These are phyloP conservation scores for Glaucopsyche alexis DNA, from an alignment of 2,888 invertebrate species.

Conservation along the genomic window DNA sequence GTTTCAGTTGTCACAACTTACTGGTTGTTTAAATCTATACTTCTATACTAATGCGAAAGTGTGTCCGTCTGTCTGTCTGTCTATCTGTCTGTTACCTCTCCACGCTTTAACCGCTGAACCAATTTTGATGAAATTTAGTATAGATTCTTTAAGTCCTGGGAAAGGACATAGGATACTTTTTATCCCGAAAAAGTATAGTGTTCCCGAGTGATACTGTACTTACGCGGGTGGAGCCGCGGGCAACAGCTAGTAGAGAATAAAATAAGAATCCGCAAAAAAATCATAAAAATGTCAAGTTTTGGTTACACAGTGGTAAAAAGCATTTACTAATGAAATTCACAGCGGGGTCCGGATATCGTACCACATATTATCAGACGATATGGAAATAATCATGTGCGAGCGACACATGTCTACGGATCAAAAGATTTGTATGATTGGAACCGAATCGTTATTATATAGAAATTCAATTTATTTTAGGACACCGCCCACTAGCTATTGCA, in stretches of 20 bases:
- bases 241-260: background rate
- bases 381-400: slow-evolving; percentile 9
- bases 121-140: no score
- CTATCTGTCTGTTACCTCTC: no score
- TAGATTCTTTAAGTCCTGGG: no score
- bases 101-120: no score
- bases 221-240: no score
- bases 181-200: no score
- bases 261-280: background rate
- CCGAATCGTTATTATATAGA: background rate
- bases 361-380: background rate
- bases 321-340: background rate
- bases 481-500: background rate
- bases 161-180: no score
- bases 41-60: no score
- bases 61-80: no score
- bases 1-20: no score
- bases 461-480: background rate
- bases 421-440: slow-evolving; percentile 7
- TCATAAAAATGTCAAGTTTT: background rate
- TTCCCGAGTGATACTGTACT: no score
- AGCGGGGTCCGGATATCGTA: background rate
- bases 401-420: slow-evolving; percentile 11
- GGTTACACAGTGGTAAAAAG: background rate
- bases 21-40: no score